Base-by-base conservation (phyloP, 2,797 vertebrate species). In the Hozukius guyotensis region DNA sequence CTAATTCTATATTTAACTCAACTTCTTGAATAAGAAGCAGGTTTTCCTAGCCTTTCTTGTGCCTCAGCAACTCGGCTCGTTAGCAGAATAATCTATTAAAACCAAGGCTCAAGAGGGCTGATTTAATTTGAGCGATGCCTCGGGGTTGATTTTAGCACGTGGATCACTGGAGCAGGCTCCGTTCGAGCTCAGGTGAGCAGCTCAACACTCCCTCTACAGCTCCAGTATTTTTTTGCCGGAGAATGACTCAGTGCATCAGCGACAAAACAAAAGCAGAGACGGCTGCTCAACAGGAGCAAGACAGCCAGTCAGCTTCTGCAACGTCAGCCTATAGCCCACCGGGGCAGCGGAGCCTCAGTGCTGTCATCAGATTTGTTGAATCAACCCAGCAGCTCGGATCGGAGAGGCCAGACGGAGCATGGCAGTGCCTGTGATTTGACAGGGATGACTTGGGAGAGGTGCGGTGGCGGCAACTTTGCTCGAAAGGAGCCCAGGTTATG, bases 211-310 rank as follows among this genome's bases (percentile, higher is more conserved):
- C 69, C 55, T 27, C 31, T 2, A 20, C 61, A 12, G 56, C 82
- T 52, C 74, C 52, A 18, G 57, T 2, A 1, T 73, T n/a, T 8
- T 62, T 14, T 38, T 49, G 52, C 77, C 3, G 2, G 78, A 75
- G 82, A 88, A 85, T 92, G 90, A 94, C 82, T 92, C 91, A 91
- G 88, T 87, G 87, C 87, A 77, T 34, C 75, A 38, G 80, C 72
- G 29, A 82, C 81, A 68, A 76, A 86, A 85, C 83, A 77, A 71
- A 85, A 82, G 87, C 86, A 68, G 80, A 77, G 85, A 81, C 10
- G 62, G 60, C 55, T 64, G 71, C 77, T 49, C 42, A 81, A 76
- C 75, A 31, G 70, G 81, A 83, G 76, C 52, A 4, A 87, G 82
- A 64, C 82, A 80, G 80, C 91, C 91, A 91, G 82, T 92, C 87